Base-by-base conservation (phyloP, 2,113 vertebrate genomes). In the Lanius ludovicianus region DNA sequence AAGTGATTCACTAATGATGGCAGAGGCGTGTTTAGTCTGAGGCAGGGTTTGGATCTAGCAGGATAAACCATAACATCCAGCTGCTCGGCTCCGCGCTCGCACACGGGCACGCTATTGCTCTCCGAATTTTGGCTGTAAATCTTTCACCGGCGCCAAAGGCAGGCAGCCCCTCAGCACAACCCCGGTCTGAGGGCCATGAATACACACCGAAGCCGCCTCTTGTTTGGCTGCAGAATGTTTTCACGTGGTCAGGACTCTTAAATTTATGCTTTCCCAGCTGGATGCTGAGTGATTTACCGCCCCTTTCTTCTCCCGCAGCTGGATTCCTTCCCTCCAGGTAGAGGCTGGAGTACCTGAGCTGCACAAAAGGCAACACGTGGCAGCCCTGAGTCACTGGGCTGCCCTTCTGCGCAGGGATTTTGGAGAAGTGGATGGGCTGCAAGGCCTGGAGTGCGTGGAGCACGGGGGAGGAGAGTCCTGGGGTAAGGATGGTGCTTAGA, bases 1-100 rank as follows among this genome's bases (percentile, higher is more conserved):
- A 65, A 90, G 83, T 93, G 92, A 96, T 96, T 94, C 96, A 94
- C 42, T 25, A 59, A 65, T 8, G 62, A 90, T 65, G 71, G 83
- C 63, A 77, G 79, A 93, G 90, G 79, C 33, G 24, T 78, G 90
- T 90, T 95, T 91, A 96, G 94, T 77, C 92, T 93, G 9, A 94
- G 21, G 18, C 56, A 65, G 0, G 4, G 35, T 68, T 95, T 76
- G 75, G 62, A 89, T 60, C 30, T 3, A 44, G 52, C 76, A 73
- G 75, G 52, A 77, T 53, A 92, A 94, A 90, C 68, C 90, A 35
- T 6, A 71, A 46, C 70, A 88, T 35, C 52, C 82, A 83, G 70
- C 86, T 90, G 83, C 83, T 81, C 5, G 0, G 24, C 67, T 57
- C 80, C 0, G 2, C 0, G 6, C 57, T 63, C 1, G 0, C 47